Evolutionary conservation across 37 sponge, comb jelly and placozoan species (phyloP).

Genomic region (Agelas oroides): DNA sequence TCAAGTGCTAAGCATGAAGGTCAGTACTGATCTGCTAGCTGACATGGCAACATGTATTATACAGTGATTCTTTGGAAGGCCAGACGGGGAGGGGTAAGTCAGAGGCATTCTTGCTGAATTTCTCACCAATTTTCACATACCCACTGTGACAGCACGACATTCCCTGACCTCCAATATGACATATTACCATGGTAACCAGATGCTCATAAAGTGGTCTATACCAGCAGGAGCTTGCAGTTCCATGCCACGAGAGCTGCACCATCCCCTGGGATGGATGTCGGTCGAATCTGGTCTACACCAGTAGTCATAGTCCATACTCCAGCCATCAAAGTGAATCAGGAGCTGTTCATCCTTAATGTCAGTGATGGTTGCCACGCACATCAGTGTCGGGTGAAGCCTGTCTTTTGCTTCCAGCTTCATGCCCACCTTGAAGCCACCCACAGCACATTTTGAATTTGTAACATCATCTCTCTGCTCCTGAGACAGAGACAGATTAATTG

Average conservation of each 20-base stretch:
- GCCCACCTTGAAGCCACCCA: conserved; percentile 22
- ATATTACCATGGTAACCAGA: too few species aligned
- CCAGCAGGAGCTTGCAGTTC: conserved; percentile 47
- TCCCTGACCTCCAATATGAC: too few species aligned
- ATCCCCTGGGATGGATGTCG: conserved; percentile 80
- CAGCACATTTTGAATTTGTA: not conserved
- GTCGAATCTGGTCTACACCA: conserved; percentile 60
- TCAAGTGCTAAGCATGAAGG: too few species aligned
- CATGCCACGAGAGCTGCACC: conserved; percentile 45
- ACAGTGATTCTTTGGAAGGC: too few species aligned
- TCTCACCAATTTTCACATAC: too few species aligned
- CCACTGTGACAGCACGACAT: too few species aligned
- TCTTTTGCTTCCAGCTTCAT: conserved; percentile 88
- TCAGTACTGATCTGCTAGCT: too few species aligned
- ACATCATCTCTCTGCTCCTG: not conserved
- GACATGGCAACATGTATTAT: too few species aligned
- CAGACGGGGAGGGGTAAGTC: too few species aligned
- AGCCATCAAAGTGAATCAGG: conserved; percentile 90
- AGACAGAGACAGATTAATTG: too few species aligned
- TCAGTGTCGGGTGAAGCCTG: conserved; percentile 62
- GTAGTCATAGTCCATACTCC: conserved; percentile 77
- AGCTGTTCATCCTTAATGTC: conserved; percentile 54
- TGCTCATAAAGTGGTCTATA: not conserved
- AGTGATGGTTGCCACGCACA: conserved; percentile 81
- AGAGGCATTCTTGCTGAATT: too few species aligned